Evolutionary conservation across 2,888 invertebrate genomes (phyloP).

Genomic region (Griposia aprilina): DNA sequence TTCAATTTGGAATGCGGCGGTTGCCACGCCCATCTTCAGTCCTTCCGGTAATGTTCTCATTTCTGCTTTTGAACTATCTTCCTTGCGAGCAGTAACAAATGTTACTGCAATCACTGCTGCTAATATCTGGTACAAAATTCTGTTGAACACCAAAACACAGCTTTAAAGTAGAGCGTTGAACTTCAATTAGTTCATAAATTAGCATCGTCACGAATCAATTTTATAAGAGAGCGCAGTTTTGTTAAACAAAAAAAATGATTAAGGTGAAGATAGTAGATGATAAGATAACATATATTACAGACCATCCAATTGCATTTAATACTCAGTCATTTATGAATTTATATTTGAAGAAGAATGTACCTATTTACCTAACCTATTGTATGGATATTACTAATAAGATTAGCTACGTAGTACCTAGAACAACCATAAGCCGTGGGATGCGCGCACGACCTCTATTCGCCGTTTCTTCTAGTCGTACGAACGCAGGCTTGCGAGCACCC

Average conservation of each 20-base stretch:
- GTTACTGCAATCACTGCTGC: constrained; percentile 21
- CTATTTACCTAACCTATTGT: no score
- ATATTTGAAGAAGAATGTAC: no score
- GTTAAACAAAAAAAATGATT: constrained; percentile 2
- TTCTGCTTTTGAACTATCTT: neutral
- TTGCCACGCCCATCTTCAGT: constrained; percentile 78
- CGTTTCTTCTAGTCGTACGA: no score
- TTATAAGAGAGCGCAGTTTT: constrained; percentile 18
- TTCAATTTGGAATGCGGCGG: constrained; percentile 81
- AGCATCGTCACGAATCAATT: constrained; percentile 17
- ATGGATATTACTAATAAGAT: no score
- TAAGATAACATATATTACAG: constrained; percentile 28
- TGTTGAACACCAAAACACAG: constrained; percentile 4
- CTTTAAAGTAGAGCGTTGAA: neutral
- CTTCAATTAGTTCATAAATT: neutral
- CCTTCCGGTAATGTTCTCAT: constrained; percentile 76
- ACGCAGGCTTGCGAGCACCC: no score
- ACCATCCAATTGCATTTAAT: neutral
- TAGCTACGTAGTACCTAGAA: no score
- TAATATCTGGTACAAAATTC: constrained; percentile 12
- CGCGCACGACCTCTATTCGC: no score
- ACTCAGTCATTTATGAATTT: neutral
- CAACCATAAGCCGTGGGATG: no score
- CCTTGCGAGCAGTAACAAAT: neutral
- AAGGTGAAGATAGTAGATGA: constrained; percentile 22